Percentiles rank a stretch among this genome's conserved stretches.
These are phyloP conservation scores for Dipodomys ordii DNA, from an alignment of 2,113 vertebrate species.

Conservation along the genomic window DNA sequence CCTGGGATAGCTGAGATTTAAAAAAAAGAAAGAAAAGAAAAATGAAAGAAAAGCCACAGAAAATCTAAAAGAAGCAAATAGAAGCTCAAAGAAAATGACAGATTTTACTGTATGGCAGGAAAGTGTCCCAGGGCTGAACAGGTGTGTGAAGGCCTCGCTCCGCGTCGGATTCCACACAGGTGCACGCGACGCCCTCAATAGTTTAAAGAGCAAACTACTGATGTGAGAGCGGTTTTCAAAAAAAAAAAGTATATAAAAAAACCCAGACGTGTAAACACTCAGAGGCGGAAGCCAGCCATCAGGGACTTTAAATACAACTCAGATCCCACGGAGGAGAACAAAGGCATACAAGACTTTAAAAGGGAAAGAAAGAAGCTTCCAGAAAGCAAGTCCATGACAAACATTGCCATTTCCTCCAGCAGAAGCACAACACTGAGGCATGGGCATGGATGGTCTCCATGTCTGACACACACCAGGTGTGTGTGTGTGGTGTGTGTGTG, in stretches of 20 bases:
- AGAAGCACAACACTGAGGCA: not conserved
- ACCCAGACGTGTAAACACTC: not conserved
- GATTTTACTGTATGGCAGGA: not conserved
- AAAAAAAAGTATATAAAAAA: not conserved
- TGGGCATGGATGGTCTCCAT: not conserved
- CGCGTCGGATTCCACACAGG: too few relatives aligned
- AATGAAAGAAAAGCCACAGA: not conserved
- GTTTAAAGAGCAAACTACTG: not conserved
- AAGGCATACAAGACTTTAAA: not conserved
- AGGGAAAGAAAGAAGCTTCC: not conserved
- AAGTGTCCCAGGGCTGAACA: not conserved
- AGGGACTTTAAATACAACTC: slow-evolving; percentile 65
- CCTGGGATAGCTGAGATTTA: not conserved
- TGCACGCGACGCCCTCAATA: not conserved
- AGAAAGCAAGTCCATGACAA: not conserved
- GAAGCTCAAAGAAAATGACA: not conserved
- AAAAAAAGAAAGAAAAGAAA: not conserved
- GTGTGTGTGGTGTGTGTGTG: not conserved
- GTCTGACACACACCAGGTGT: not conserved
- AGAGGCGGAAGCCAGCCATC: not conserved
- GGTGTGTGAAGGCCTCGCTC: not conserved
- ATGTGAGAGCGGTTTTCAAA: slow-evolving; percentile 22
- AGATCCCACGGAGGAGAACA: slow-evolving; percentile 58
- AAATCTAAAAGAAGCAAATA: not conserved
- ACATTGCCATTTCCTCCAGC: not conserved